Evolutionary conservation across 2,888 invertebrate genomes (phyloP).

Genomic region (Mechanitis mazaeus): DNA sequence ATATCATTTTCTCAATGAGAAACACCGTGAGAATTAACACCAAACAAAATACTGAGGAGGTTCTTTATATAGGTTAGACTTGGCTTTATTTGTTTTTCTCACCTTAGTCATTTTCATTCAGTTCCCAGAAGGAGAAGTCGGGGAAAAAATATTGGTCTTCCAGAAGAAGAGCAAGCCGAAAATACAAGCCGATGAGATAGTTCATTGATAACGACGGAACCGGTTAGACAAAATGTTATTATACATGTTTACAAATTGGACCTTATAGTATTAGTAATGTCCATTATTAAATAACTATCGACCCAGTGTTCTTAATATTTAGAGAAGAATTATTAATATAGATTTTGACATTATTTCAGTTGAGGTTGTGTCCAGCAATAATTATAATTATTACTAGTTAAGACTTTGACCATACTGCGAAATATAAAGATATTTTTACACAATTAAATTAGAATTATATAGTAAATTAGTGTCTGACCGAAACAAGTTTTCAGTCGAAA

Average conservation of each 20-base stretch:
- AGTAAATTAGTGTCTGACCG: no score
- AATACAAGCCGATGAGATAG: conserved; percentile 40
- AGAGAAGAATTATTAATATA: conserved; percentile 5
- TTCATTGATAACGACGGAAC: conserved; percentile 34
- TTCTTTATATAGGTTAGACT: no score
- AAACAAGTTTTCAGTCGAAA: no score
- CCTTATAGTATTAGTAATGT: conserved; percentile 1
- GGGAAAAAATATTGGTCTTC: conserved; percentile 59
- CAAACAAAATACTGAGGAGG: no score
- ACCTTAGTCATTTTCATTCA: conserved; percentile 31
- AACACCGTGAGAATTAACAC: no score
- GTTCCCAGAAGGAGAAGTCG: conserved; percentile 66
- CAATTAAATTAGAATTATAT: no score
- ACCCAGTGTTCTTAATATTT: conserved; percentile 2
- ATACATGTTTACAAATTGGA: conserved; percentile 1
- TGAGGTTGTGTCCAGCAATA: neutral
- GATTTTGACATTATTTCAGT: neutral
- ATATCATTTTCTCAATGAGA: no score
- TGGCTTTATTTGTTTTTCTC: no score
- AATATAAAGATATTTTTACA: no score
- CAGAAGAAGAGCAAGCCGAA: conserved; percentile 41
- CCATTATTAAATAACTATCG: neutral
- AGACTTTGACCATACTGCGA: no score
- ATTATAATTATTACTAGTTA: neutral
- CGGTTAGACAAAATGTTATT: conserved; percentile 17